Percentiles rank a stretch among this genome's conserved stretches.
phyloP scores from a whole-genome alignment of 2,797 vertebrate genomes.

The Enteromius thamalakanensis region DNA sequence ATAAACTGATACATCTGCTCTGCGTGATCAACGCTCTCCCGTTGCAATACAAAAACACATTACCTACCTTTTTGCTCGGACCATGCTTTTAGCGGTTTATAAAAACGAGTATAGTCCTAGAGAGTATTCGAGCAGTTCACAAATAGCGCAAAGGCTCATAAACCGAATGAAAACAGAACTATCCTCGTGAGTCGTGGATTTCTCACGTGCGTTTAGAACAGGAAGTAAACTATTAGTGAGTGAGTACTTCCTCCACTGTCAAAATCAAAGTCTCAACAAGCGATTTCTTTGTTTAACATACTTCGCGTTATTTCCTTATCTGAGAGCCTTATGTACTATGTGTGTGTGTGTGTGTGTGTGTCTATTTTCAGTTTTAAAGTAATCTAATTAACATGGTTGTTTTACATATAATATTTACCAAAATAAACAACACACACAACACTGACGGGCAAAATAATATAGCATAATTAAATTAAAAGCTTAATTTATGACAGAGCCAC shows the following conservation, averaged over 20 bases:
- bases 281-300: background rate
- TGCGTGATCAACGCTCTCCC: background rate
- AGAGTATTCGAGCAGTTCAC: too few species aligned
- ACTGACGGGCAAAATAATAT: too few species aligned
- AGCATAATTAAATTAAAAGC: too few species aligned
- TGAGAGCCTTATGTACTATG: background rate
- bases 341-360: background rate
- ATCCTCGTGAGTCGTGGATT: conserved; percentile 13
- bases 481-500: too few species aligned
- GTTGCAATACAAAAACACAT: background rate
- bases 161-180: background rate
- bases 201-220: background rate
- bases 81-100: conserved; percentile 67
- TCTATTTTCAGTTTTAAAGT: background rate
- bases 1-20: background rate
- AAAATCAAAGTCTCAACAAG: conserved; percentile 52
- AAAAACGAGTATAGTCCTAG: too few species aligned
- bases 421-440: background rate
- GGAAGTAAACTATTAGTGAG: background rate
- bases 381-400: background rate
- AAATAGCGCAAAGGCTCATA: background rate
- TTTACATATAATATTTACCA: background rate
- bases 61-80: conserved; percentile 73
- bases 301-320: background rate
- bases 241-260: conserved; percentile 29